phyloP scores from a whole-genome alignment of 2,888 invertebrate genomes.

The Hydroisotoma schaefferi region DNA sequence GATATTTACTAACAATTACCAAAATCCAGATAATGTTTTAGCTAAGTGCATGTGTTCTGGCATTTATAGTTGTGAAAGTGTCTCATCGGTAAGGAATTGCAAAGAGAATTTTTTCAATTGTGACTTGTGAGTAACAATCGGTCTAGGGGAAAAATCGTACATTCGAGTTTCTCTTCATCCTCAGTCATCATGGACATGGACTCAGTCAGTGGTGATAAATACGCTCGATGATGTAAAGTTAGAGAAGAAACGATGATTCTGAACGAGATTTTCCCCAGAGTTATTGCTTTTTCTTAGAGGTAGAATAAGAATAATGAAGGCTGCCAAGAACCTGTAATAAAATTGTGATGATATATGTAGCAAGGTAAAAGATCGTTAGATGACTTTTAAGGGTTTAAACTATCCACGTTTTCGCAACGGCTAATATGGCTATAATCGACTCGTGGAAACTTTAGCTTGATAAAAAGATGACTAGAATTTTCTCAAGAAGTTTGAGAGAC shows the following conservation, averaged over 20 bases:
- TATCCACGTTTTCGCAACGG: too few relatives aligned
- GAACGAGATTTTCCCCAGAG: not conserved
- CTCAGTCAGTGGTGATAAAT: not conserved
- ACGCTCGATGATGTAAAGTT: not conserved
- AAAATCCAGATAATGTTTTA: constrained; percentile 45
- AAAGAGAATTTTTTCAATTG: constrained; percentile 9
- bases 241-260: not conserved
- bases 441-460: too few relatives aligned
- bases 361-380: too few relatives aligned
- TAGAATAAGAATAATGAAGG: constrained; percentile 39
- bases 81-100: too few relatives aligned
- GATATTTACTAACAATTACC: constrained; percentile 41
- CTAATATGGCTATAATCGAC: too few relatives aligned
- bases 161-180: not conserved
- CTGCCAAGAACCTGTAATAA: constrained; percentile 42
- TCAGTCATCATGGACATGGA: not conserved
- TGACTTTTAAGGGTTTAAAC: too few relatives aligned
- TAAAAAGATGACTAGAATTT: too few relatives aligned
- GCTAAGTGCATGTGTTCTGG: constrained; percentile 41
- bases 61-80: constrained; percentile 37
- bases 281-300: not conserved
- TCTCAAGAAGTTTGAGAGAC: too few relatives aligned
- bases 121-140: not conserved
- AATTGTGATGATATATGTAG: too few relatives aligned
- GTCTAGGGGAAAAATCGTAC: not conserved